Conservation (phyloP, 2,888 invertebrate species). For the Exocentrus adspersus region DNA sequence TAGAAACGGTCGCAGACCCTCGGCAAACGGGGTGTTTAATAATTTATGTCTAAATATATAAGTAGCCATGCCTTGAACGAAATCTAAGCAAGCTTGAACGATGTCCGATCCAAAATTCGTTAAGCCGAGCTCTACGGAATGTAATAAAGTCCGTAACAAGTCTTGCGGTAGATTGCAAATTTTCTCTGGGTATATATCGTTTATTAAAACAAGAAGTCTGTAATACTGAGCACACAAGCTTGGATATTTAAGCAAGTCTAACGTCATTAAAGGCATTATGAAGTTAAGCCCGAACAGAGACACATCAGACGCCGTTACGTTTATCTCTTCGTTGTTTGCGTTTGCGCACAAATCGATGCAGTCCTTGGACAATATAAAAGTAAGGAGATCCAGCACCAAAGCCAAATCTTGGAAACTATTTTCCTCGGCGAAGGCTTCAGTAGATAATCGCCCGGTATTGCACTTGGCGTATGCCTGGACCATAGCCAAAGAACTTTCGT, state of each 20-base stretch:
- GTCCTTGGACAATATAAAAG: conserved; percentile 61
- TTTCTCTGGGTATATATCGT: conserved; percentile 74
- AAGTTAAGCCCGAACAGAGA: conserved; percentile 76
- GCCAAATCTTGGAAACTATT: conserved; percentile 80
- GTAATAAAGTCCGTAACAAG: conserved; percentile 66
- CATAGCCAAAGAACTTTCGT: conserved; percentile 74
- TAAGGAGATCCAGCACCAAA: conserved; percentile 80
- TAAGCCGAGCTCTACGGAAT: conserved; percentile 70
- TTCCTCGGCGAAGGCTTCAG: conserved; percentile 76
- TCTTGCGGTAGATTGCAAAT: conserved; percentile 65
- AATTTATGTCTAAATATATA: conserved; percentile 62
- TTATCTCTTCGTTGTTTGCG: conserved; percentile 52
- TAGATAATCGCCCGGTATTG: conserved; percentile 72
- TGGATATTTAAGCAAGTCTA: conserved; percentile 77
- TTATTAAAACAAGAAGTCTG: conserved; percentile 72
- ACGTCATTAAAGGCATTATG: conserved; percentile 78
- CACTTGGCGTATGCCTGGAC: conserved; percentile 77
- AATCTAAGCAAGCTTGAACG: conserved; percentile 69
- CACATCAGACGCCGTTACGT: conserved; percentile 69
- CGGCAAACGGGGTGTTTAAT: conserved; percentile 53
- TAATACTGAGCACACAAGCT: conserved; percentile 71
- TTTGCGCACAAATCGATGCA: conserved; percentile 59
- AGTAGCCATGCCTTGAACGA: conserved; percentile 67
- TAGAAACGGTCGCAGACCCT: conserved; percentile 60
- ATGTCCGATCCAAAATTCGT: conserved; percentile 70